These are phyloP conservation scores for Podarcis lilfordi DNA, from an alignment of 2,797 vertebrate genomes.

Conservation along the genomic window DNA sequence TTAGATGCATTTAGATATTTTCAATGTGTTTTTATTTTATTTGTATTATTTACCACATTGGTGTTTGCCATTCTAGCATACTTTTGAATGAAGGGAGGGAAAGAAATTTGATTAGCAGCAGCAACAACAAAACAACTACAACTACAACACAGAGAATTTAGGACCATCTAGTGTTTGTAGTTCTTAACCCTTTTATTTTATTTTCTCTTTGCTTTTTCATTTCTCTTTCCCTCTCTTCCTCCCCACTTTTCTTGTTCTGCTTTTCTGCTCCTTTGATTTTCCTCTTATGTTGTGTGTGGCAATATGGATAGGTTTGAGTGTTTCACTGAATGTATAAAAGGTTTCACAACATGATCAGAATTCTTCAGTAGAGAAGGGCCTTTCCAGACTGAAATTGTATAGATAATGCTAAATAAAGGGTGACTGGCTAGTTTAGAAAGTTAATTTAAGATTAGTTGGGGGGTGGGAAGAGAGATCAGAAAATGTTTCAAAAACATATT, in stretches of 20 bases:
- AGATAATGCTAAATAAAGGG: not conserved
- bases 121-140: no score
- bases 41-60: no score
- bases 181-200: not conserved
- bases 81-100: no score
- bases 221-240: not conserved
- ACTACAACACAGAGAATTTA: not conserved
- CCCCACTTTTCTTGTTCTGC: not conserved
- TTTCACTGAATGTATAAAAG: not conserved
- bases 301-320: not conserved
- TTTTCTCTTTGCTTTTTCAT: not conserved
- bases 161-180: not conserved
- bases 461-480: not conserved
- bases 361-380: not conserved
- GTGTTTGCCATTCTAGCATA: no score
- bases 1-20: no score
- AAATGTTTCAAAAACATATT: not conserved
- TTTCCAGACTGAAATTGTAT: not conserved
- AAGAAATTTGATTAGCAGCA: no score
- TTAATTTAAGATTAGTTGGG: not conserved
- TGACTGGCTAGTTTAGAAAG: not conserved
- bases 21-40: no score
- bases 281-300: not conserved
- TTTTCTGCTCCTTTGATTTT: not conserved
- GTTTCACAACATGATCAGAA: not conserved